Percentiles rank a stretch among this genome's conserved stretches.
phyloP scores from a whole-genome alignment of 2,888 invertebrate species.

The Tetranychus truncatus region DNA sequence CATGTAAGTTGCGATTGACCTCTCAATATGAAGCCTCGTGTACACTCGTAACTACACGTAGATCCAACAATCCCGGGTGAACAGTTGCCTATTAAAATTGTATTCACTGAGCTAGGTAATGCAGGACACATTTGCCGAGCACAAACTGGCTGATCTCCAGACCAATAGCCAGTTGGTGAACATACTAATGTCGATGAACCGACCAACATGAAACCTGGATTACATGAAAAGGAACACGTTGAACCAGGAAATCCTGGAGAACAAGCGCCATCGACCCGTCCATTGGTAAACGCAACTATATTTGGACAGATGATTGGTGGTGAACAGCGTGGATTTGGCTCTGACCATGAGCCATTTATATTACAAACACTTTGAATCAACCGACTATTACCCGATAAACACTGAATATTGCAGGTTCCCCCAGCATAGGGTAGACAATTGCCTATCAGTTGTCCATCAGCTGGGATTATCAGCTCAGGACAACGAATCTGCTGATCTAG shows the following conservation, averaged over 20 bases:
- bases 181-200: neutral
- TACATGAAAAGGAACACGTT: slow-evolving; percentile 5
- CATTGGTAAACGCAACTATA: neutral
- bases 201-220: neutral
- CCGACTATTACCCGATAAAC: neutral
- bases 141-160: neutral
- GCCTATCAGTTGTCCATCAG: neutral
- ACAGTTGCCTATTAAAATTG: neutral
- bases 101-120: neutral
- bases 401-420: neutral
- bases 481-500: neutral
- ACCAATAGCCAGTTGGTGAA: neutral
- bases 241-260: neutral
- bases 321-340: neutral
- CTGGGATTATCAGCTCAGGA: neutral
- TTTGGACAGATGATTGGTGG: neutral
- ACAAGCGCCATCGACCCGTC: neutral
- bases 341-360: slow-evolving; percentile 12
- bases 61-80: neutral
- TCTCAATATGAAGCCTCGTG: neutral
- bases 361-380: neutral
- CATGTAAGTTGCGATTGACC: neutral
- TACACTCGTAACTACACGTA: slow-evolving; percentile 5
- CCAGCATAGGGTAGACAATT: slow-evolving; percentile 3
- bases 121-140: neutral